Base-by-base conservation (phyloP, 2,113 vertebrate species). In the Manacus vitellinus region DNA sequence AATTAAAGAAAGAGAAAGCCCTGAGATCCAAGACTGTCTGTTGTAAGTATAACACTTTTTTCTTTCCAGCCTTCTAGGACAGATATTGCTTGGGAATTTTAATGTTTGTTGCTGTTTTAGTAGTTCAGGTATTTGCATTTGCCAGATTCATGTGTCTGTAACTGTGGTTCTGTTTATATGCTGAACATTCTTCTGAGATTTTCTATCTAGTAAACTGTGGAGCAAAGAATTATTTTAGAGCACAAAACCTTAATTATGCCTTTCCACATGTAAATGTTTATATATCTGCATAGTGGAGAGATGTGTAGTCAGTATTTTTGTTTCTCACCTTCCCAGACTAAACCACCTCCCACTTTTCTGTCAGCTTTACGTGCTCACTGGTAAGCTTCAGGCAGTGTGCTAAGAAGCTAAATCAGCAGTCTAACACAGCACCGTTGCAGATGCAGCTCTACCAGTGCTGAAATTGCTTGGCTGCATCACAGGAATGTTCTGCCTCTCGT, bases 1-100 rank as follows among this genome's bases (percentile, higher is more conserved):
- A 94, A 95, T 84, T 92, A 96, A 95, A 97, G 92, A 92, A 68
- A 92, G 89, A 94, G 84, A 74, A 93, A 90, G 23, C 63, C 65
- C 46, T 95, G 95, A 95, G 88, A 80, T 27, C 31, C 79, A 76
- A 49, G 79, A 86, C 55, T 88, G 14, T 73, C 76, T 84, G 4
- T 92, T 25, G 95, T 96, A 97, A 97, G 97, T 97, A 95, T 92
- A 84, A 81, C 14, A 13, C 49, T 41, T 92, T 88, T 76, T 93
- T 89, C 47, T 82, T 92, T 93, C 73, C 71, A 68, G 68, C 79
- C 39, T 91, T 37, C 20, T 94, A 66, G 71, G 58, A 16, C 62
- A 83, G 75, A 22, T 89, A 31, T 17, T 86, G 49, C 30, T 88
- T 89, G 67, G n/a, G 49, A 21, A 55, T 81, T 86, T 88, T 65